Base-by-base conservation (phyloP, 2,113 vertebrate species). In the Tragelaphus buxtoni region DNA sequence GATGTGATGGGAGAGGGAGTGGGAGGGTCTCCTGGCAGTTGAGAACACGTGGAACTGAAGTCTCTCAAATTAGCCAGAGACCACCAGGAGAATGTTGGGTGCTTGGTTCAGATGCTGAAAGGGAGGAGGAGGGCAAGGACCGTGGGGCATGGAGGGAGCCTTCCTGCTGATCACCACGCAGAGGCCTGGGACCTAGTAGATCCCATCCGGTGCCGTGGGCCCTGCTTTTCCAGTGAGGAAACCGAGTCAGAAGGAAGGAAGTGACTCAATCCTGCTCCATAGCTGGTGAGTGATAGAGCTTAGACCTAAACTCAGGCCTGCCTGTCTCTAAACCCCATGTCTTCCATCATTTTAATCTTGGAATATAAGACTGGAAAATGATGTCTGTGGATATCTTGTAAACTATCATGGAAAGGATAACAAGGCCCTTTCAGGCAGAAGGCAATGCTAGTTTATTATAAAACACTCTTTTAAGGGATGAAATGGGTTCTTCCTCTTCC, bases 61-160 rank as follows among this genome's bases (percentile, higher is more conserved):
- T 5, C 42, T 30, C 22, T 17, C 9, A 26, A 3, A 49, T 60
- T 22, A 74, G 32, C 35, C 60, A 79, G 85, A 39, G 26, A 35
- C 11, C 17, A 47, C 2, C 1, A 2, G 22, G 26, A 61, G 26
- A 9, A 1, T 13, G 3, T 12, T 22, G 60, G 39, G 14, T 10
- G 18, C n/a, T 24, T 63, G 61, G 28, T 49, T 60, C n/a, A 42
- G 45, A 85, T 9, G 11, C 42, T 28, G 18, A 87, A 80, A 58
- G 18, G 42, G 17, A 65, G 26, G 26, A 87, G 3, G 26, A 87
- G 3, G 9, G 9, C n/a, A 58, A 79, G 22, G 18, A 28, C 4
- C 1, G 24, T 13, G 11, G 32, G 17, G 4, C 0, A 0, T 51
- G 45, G 28, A 1, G 9, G 3, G 30, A 42, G 9, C 32, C 55